A percentile compares a stretch with the other conserved stretches of the same genome.
Conservation (phyloP, 2,113 vertebrate species). For the Phocoena phocoena region DNA sequence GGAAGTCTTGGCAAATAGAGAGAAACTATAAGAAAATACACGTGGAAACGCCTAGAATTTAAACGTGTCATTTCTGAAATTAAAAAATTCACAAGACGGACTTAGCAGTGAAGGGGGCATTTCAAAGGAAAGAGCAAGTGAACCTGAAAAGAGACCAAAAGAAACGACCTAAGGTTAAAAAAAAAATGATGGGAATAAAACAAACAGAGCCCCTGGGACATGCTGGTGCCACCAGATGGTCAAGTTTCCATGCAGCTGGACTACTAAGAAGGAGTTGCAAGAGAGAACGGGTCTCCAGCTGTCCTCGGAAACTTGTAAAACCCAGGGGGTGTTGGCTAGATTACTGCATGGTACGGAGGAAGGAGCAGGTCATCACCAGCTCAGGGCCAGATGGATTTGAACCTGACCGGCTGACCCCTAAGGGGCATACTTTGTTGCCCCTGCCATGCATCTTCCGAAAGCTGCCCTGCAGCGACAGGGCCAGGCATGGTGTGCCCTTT, state of each 20-base stretch:
- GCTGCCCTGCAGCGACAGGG: rapidly evolving
- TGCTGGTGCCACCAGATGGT: rapidly evolving
- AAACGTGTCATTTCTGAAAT: neutral
- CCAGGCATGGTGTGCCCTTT: rapidly evolving
- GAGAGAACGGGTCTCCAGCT: neutral
- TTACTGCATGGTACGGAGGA: rapidly evolving
- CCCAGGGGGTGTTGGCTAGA: too few relatives aligned
- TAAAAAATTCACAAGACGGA: neutral
- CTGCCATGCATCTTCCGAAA: rapidly evolving
- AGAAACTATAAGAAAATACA: neutral
- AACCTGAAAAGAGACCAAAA: neutral
- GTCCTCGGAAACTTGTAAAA: rapidly evolving
- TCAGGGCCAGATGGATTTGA: rapidly evolving
- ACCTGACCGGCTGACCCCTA: rapidly evolving
- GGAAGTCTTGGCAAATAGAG: neutral
- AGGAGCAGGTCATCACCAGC: rapidly evolving
- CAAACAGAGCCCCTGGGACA: neutral
- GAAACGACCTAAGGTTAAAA: neutral
- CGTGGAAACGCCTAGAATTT: neutral
- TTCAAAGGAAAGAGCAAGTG: too few relatives aligned
- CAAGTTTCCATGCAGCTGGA: rapidly evolving
- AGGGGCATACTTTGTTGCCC: rapidly evolving
- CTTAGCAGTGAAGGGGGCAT: neutral
- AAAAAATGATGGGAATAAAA: neutral
- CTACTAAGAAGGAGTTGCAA: neutral